These are phyloP conservation scores for Panurus biarmicus DNA, from an alignment of 2,113 vertebrate genomes.

Conservation along the genomic window DNA sequence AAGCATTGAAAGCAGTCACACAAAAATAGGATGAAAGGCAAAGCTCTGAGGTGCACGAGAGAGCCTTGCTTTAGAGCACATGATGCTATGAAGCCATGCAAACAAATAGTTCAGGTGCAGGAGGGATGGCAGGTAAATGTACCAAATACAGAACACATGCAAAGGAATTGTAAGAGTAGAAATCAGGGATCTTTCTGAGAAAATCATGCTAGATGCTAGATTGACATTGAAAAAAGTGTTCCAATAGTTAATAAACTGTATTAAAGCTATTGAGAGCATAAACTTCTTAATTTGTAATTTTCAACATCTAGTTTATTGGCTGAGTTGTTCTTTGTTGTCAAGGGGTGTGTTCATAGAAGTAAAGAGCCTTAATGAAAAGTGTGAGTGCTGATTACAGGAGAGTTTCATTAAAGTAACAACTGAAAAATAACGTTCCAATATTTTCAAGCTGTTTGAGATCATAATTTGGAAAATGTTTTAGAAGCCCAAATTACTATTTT, in stretches of 20 bases:
- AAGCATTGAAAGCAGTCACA: background rate
- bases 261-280: background rate
- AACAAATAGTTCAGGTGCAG: background rate
- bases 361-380: background rate
- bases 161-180: background rate
- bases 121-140: background rate
- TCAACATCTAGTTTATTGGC: background rate
- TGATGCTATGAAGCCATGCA: background rate
- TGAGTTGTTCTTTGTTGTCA: background rate
- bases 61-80: background rate
- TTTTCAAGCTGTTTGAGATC: background rate
- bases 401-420: background rate
- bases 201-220: background rate
- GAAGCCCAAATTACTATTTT: background rate
- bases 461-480: background rate
- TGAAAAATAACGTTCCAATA: background rate
- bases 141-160: background rate
- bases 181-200: background rate
- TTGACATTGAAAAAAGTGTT: background rate
- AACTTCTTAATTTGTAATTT: background rate
- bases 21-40: background rate
- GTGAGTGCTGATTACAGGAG: background rate
- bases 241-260: background rate
- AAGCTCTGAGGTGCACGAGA: background rate
- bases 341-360: background rate